Base-by-base conservation (phyloP, 2,797 vertebrate genomes). In the Hemibagrus guttatus region DNA sequence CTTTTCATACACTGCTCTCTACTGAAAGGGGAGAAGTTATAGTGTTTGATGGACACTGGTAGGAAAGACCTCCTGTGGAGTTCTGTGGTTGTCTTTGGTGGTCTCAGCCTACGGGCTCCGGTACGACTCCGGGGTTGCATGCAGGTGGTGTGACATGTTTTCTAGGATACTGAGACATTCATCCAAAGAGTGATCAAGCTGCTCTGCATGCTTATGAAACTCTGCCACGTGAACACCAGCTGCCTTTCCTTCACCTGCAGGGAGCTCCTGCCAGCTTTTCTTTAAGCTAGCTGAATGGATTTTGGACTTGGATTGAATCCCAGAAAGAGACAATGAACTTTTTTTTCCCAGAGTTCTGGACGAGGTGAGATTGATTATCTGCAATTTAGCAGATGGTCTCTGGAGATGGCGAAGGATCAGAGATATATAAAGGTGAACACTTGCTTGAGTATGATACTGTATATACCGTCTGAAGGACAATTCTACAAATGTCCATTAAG, bases 291-390 rank as follows among this genome's bases (percentile, higher is more conserved):
- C 46, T 23, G 1, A 83, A 75, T 81, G 79, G 56, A 74, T 86
- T 82, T 82, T 46, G 58, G 16, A 58, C 68, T 76, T 75, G 58
- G 69, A 83, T 52, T 17, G 71, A 75, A 66, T 86, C 76, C 85
- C 85, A 86, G 78, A 81, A 82, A 74, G 0, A 49, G 21, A 63
- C 63, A 61, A 61, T 61, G 19, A 35, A 72, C 42, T 81, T 61
- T 81, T 59, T 81, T 61, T 81, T 59, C 49, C 42, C n/a, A 16
- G 21, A 68, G 49, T 28, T 58, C 54, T 59, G 56, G 39, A 72
- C 23, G 5, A 63, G 85, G 56, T 86, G 56, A 61, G 78, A 39
- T 31, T 17, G 79, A 81, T 52, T 69, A 61, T 66, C 35, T 81
- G 52, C 52, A 56, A 31, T 56, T 31, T 23, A 58, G 54, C 31